Evolutionary conservation across 2,888 invertebrate genomes (phyloP), one percentile per base, ranked within the genome.

Genomic region (Athalia cordata): DNA sequence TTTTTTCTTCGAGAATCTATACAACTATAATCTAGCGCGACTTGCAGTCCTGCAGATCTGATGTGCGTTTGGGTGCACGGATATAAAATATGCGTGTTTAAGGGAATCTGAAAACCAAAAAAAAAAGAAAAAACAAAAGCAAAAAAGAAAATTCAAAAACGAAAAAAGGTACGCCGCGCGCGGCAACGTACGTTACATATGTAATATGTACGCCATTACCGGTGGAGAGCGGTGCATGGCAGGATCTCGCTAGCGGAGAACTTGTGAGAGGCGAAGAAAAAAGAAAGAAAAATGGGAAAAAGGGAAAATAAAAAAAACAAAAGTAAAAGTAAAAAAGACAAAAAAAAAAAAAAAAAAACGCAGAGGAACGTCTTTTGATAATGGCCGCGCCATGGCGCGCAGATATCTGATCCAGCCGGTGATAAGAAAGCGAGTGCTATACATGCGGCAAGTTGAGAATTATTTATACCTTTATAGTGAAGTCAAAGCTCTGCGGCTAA

Each of bases 371-470:
- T 62, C 75, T 61, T 75, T 75, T 75, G 75, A 75, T 75, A 75
- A 75, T 75, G 75, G 75, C 75, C 75, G 75, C 75, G 29, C 29
- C 43, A 49, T 64, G 75, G 75, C 75, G 75, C 62, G 75, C 75
- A 75, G 62, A 75, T 75, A 61, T 75, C 75, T 64, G 75, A 75
- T 75, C 62, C 62, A 15, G 50, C 1, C 75, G 61, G 8, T 64
- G 75, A 75, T 75, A 75, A 75, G 62, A 64, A 50, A 47, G 43
- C 62, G 50, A 29, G 59, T 59, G 70, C 70, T 55, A 59, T 70
- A 67, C 67, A 70, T 57, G 57, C 29, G 67, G 72, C 59, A 47
- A 59, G 13, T 6, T 13, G 43, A 59, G 75, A 61, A 75, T 75
- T 75, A 75, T 75, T 75, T 75, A 72, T 72, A 47, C 50, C 75